A percentile compares a stretch with the other conserved stretches of the same genome.
Conservation (phyloP, 53 echinoderm and acorn worm genomes). For the Apostichopus leukothele region DNA sequence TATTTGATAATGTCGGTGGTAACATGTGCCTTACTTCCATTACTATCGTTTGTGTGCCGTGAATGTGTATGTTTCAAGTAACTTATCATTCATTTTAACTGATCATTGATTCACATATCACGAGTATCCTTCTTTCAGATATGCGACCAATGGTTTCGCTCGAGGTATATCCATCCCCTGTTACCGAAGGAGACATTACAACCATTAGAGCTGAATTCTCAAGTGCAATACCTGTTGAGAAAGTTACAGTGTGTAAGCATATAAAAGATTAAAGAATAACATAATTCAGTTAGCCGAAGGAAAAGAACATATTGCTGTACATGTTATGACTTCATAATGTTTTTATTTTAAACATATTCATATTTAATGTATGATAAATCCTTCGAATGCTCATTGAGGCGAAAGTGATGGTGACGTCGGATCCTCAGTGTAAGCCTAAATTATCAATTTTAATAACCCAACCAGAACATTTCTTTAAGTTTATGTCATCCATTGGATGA, state of each 20-base stretch:
- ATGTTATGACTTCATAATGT: background rate
- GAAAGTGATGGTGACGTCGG: background rate
- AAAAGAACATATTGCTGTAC: background rate
- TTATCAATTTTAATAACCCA: no score
- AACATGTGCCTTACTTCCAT: no score
- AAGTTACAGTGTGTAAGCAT: background rate
- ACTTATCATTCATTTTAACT: no score
- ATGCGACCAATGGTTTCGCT: background rate
- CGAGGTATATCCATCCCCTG: background rate
- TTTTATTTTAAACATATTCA: background rate
- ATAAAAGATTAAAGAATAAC: background rate
- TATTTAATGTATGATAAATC: no score
- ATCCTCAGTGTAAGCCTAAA: background rate
- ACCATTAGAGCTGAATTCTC: background rate
- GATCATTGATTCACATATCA: no score
- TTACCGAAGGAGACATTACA: background rate
- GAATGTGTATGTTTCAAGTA: no score
- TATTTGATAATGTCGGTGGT: no score
- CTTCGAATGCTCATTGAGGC: no score
- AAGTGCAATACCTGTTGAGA: background rate
- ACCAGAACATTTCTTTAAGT: no score
- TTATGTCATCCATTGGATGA: background rate
- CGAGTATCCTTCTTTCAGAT: background rate
- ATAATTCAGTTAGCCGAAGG: background rate
- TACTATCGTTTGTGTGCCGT: no score